These are phyloP conservation scores for Nowickia ferox DNA, from an alignment of 2,888 invertebrate species.

Conservation along the genomic window DNA sequence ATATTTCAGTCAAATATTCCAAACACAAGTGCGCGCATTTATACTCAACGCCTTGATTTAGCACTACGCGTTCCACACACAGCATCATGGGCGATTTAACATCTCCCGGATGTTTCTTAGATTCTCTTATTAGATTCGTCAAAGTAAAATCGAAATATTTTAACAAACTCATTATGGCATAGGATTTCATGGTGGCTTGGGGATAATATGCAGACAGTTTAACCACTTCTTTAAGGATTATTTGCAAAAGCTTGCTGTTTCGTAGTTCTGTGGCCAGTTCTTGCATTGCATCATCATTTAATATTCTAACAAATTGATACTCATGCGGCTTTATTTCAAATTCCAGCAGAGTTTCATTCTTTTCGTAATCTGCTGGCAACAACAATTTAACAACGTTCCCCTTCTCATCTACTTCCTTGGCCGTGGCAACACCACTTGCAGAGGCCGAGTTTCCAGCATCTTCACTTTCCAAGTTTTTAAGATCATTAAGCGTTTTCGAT, in stretches of 20 bases:
- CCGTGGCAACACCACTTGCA: neutral
- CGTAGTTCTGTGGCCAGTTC: conserved; percentile 71
- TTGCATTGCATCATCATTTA: conserved; percentile 66
- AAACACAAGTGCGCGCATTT: conserved; percentile 74
- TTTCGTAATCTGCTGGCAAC: conserved; percentile 54
- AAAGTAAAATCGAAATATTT: conserved; percentile 74
- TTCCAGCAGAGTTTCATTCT: conserved; percentile 74
- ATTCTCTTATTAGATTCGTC: conserved; percentile 69
- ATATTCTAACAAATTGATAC: conserved; percentile 73
- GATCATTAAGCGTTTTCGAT: conserved; percentile 45
- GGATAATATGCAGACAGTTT: conserved; percentile 75
- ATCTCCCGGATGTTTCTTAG: conserved; percentile 75
- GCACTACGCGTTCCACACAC: conserved; percentile 76
- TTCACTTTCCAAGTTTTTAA: neutral
- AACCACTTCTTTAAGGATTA: conserved; percentile 66
- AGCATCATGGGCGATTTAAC: conserved; percentile 77
- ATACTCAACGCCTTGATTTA: conserved; percentile 69
- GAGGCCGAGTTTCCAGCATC: neutral
- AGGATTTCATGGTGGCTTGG: conserved; percentile 74
- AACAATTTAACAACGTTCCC: conserved; percentile 30
- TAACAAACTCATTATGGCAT: conserved; percentile 76
- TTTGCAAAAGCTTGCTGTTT: conserved; percentile 69
- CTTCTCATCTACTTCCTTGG: neutral
- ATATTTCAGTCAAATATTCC: conserved; percentile 76
- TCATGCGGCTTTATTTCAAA: conserved; percentile 75